Conservation (phyloP, 2,888 invertebrate species). For the Erannis defoliaria region DNA sequence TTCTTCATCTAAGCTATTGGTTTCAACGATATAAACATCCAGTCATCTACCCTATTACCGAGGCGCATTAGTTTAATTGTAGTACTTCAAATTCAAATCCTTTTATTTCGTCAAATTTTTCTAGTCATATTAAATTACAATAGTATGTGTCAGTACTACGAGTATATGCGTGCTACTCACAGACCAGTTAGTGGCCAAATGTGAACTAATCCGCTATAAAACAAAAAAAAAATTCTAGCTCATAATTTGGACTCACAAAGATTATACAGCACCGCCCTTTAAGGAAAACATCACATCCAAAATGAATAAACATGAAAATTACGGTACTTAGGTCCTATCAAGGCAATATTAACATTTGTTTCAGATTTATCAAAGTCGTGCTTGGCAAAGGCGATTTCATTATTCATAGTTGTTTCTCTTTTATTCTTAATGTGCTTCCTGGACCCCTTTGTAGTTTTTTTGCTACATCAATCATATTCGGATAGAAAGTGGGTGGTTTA, state of each 20-base stretch:
- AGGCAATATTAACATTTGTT: slow-evolving; percentile 31
- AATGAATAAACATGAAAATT: slow-evolving; percentile 19
- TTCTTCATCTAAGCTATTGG: no score
- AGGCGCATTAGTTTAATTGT: no score
- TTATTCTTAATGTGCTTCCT: slow-evolving; percentile 34
- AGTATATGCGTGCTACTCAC: no score
- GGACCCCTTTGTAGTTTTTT: slow-evolving; percentile 32
- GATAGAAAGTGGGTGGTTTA: slow-evolving; percentile 12
- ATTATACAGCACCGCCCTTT: background rate
- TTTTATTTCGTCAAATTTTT: no score
- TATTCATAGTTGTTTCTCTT: slow-evolving; percentile 33
- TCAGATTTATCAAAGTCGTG: slow-evolving; percentile 36
- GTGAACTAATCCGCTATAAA: no score
- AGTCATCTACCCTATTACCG: no score
- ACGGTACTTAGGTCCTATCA: slow-evolving; percentile 16
- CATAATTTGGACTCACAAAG: background rate
- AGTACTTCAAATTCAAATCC: no score
- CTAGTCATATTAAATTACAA: no score
- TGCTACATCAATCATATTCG: slow-evolving; percentile 34
- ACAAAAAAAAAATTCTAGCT: background rate
- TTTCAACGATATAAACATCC: no score
- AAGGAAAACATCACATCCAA: background rate
- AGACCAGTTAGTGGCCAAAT: no score
- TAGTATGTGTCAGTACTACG: no score
- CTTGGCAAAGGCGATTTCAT: slow-evolving; percentile 28